Evolutionary conservation across 2,113 vertebrate genomes (phyloP).

Genomic region (Poecilia latipinna): DNA sequence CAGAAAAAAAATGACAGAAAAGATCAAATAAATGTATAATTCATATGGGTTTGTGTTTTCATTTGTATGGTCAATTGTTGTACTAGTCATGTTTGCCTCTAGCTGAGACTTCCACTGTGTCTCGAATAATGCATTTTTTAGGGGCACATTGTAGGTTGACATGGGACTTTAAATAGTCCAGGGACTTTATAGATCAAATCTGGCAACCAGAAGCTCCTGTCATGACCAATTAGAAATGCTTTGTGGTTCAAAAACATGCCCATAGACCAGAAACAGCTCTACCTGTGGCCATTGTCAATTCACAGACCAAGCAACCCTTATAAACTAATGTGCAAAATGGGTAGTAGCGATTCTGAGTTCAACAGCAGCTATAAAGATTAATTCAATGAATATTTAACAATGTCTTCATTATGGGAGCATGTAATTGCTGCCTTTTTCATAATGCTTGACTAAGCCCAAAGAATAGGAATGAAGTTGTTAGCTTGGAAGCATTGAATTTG

Average conservation of each 20-base stretch:
- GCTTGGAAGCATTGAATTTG: conserved; percentile 37
- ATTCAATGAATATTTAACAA: conserved; percentile 70
- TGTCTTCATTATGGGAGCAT: conserved; percentile 59
- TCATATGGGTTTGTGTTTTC: background rate
- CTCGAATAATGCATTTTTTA: conserved; percentile 52
- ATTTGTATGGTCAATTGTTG: conserved; percentile 22
- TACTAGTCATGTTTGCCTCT: conserved; percentile 7
- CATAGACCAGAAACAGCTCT: conserved; percentile 47
- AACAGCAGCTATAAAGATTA: conserved; percentile 37
- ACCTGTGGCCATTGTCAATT: conserved; percentile 67
- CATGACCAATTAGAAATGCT: conserved; percentile 72
- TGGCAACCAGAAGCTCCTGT: conserved; percentile 72
- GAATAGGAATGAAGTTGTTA: conserved; percentile 39
- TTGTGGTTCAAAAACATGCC: conserved; percentile 56
- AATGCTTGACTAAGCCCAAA: conserved; percentile 57
- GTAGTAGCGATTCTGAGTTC: conserved; percentile 16
- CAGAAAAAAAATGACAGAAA: background rate
- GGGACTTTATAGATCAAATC: conserved; percentile 59
- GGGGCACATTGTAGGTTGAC: conserved; percentile 23
- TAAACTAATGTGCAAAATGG: conserved; percentile 24
- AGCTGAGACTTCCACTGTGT: conserved; percentile 21
- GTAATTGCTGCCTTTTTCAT: conserved; percentile 64
- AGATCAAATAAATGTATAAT: conserved; percentile 7
- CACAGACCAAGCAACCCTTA: conserved; percentile 31
- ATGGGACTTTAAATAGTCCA: conserved; percentile 56